Evolutionary conservation across 2,888 invertebrate species (phyloP).

Genomic region (Agrenia bidenticulata): DNA sequence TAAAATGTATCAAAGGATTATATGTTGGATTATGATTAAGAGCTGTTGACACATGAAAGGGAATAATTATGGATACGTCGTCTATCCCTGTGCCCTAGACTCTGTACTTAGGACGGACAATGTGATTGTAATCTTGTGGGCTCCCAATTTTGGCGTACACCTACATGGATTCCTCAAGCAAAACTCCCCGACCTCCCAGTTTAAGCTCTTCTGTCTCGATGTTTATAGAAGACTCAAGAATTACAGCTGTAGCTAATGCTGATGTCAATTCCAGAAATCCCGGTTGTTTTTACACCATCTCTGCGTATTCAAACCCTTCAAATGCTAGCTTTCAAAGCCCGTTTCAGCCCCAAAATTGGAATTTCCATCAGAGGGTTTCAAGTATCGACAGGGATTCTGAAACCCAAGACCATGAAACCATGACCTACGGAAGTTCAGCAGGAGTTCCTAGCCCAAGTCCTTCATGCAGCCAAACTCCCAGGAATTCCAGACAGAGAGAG

Average conservation of each 20-base stretch:
- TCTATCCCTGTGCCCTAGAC: not conserved
- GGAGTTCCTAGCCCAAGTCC: not conserved
- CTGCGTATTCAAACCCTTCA: slow-evolving; percentile 24
- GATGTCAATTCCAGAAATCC: slow-evolving; percentile 33
- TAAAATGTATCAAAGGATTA: too few relatives aligned
- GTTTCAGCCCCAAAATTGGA: not conserved
- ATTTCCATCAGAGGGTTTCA: not conserved
- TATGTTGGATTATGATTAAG: not conserved
- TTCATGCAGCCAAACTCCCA: not conserved
- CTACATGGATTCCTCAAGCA: slow-evolving; percentile 15
- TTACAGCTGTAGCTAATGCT: slow-evolving; percentile 42
- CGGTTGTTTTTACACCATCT: slow-evolving; percentile 23
- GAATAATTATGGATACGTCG: not conserved
- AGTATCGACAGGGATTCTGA: not conserved
- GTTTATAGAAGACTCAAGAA: slow-evolving; percentile 49
- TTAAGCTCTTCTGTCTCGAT: slow-evolving; percentile 48
- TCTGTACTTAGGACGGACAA: not conserved
- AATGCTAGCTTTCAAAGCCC: slow-evolving; percentile 9
- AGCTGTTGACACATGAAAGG: not conserved
- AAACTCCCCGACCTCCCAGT: slow-evolving; percentile 23
- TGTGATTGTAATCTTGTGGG: slow-evolving; percentile 1
- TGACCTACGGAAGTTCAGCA: not conserved
- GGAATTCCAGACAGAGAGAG: slow-evolving; percentile 34
- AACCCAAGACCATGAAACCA: not conserved
- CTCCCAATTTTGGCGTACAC: not conserved